Percentiles rank a stretch among this genome's conserved stretches.
phyloP scores from a whole-genome alignment of 2,888 invertebrate species.

The Drosophila greeni region DNA sequence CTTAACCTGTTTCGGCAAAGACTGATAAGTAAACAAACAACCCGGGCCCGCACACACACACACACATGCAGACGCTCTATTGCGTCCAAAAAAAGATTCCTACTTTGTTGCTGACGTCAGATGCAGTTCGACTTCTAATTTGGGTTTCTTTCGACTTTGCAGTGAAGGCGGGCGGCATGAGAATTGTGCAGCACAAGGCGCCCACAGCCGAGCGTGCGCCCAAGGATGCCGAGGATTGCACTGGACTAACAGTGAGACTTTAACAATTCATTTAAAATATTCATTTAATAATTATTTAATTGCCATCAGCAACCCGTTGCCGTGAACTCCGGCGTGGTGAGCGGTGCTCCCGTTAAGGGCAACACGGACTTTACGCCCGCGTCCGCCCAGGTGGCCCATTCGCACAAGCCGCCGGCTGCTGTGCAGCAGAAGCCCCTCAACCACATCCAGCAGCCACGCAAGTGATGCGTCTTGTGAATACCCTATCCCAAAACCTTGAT shows the following conservation, averaged over 20 bases:
- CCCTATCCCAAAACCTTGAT: slow-evolving; percentile 24
- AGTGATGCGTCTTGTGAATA: slow-evolving; percentile 79
- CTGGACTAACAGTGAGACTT: slow-evolving; percentile 83
- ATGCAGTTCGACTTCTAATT: slow-evolving; percentile 10
- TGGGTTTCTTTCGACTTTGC: slow-evolving; percentile 5
- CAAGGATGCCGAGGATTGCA: slow-evolving; percentile 85
- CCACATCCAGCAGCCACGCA: slow-evolving; percentile 92
- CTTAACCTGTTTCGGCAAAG: slow-evolving; percentile 34
- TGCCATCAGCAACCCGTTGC: slow-evolving; percentile 75
- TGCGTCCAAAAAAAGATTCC: slow-evolving; percentile 35
- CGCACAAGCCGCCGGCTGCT: slow-evolving; percentile 86
- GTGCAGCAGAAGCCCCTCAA: slow-evolving; percentile 83
- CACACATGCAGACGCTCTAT: slow-evolving; percentile 1
- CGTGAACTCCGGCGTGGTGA: slow-evolving; percentile 86
- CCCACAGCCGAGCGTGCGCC: slow-evolving; percentile 83
- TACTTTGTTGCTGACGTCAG: slow-evolving; percentile 49
- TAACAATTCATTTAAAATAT: background rate
- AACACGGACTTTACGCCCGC: slow-evolving; percentile 93
- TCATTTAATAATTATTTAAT: background rate
- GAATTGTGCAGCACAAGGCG: slow-evolving; percentile 92
- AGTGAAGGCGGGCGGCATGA: slow-evolving; percentile 96
- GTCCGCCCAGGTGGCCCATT: slow-evolving; percentile 91
- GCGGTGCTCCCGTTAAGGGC: slow-evolving; percentile 89
- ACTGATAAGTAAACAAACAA: slow-evolving; percentile 54
- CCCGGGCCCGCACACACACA: slow-evolving; percentile 7